Conservation (phyloP, 2,113 vertebrate genomes). For the Phodopus roborovskii region DNA sequence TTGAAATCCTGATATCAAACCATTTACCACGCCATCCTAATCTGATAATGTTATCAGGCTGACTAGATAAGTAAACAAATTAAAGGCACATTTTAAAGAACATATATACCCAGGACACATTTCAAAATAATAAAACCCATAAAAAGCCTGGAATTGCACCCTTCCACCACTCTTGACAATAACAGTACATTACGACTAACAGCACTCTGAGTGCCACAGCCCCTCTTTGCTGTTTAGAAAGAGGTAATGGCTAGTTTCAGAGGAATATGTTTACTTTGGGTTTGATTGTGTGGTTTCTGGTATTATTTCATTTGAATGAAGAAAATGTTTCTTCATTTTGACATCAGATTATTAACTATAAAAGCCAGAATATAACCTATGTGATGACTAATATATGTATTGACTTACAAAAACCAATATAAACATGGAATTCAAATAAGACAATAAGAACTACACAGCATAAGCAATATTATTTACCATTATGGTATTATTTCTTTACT, state of each 20-base stretch:
- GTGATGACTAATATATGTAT: neutral
- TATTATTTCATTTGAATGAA: constrained; percentile 1
- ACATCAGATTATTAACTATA: neutral
- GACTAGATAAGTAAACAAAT: neutral
- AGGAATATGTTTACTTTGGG: neutral
- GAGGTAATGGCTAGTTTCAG: neutral
- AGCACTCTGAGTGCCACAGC: neutral
- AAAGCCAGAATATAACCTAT: neutral
- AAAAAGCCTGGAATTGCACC: neutral
- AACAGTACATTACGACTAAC: neutral
- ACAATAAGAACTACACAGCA: neutral
- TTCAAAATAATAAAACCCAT: neutral
- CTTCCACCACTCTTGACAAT: neutral
- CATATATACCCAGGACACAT: neutral
- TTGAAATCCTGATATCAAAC: constrained; percentile 41
- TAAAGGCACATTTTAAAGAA: neutral
- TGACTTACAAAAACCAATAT: neutral
- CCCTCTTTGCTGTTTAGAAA: neutral
- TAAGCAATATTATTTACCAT: neutral
- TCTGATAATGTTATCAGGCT: neutral
- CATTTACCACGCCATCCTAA: neutral
- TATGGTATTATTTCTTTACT: constrained; percentile 2
- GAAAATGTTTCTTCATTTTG: neutral
- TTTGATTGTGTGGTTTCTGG: neutral
- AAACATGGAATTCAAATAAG: neutral